Conservation (phyloP, 2,888 invertebrate genomes). For the Eristalinus sepulchralis region DNA sequence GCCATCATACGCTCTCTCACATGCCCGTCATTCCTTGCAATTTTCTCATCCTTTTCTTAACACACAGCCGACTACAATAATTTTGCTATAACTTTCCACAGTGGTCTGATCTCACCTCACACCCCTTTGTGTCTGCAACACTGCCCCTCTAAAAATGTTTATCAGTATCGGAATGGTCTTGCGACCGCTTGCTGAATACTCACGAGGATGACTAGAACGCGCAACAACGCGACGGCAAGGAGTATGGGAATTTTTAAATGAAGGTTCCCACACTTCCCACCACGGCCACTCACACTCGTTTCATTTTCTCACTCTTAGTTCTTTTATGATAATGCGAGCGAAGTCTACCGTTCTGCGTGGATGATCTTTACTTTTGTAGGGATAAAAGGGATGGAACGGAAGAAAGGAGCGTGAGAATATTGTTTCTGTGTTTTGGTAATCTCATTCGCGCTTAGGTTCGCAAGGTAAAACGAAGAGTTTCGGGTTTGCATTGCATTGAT, state of each 20-base stretch:
- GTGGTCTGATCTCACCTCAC: neutral
- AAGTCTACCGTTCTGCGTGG: conserved; percentile 63
- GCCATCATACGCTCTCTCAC: no score
- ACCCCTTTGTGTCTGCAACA: conserved; percentile 17
- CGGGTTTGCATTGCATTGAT: neutral
- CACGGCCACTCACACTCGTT: conserved; percentile 26
- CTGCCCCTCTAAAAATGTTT: conserved; percentile 8
- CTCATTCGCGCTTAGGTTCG: conserved; percentile 31
- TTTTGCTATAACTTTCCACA: conserved; percentile 29
- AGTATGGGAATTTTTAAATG: conserved; percentile 28
- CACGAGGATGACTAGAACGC: conserved; percentile 7
- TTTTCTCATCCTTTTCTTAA: neutral
- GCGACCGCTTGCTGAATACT: conserved; percentile 24
- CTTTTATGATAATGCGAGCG: conserved; percentile 59
- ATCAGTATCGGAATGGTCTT: conserved; percentile 55
- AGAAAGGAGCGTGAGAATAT: conserved; percentile 65
- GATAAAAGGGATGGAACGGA: conserved; percentile 61
- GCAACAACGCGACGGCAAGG: neutral
- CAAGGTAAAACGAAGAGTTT: conserved; percentile 5
- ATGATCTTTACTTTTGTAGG: conserved; percentile 56
- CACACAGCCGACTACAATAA: neutral
- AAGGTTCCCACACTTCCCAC: conserved; percentile 50
- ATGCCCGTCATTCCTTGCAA: neutral
- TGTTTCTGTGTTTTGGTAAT: conserved; percentile 45
- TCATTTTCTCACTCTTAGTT: conserved; percentile 58